Evolutionary conservation across 2,113 vertebrate genomes (phyloP).

Genomic region (Crotalus tigris): DNA sequence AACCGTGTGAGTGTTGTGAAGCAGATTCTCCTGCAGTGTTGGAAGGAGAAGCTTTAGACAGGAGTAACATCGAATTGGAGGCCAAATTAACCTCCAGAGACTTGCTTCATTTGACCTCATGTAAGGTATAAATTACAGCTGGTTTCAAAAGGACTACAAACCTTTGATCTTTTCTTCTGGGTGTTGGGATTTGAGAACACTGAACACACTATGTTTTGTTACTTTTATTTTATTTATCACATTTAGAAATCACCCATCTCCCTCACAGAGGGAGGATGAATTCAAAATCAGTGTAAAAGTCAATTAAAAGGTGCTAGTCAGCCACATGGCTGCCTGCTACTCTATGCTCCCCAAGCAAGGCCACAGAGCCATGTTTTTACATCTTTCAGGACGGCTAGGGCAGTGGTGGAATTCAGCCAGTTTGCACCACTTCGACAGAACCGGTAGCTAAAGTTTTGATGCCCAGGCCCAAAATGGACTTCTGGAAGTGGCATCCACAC

Average conservation of each 20-base stretch:
- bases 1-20: neutral
- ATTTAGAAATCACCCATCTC: neutral
- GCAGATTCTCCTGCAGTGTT: slow-evolving; percentile 3
- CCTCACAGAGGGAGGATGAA: neutral
- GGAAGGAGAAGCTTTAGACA: neutral
- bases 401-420: too few relatives aligned
- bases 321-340: neutral
- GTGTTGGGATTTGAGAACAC: neutral
- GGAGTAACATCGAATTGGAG: neutral
- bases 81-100: neutral
- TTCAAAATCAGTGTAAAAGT: neutral
- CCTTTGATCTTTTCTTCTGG: neutral
- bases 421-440: too few relatives aligned
- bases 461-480: too few relatives aligned
- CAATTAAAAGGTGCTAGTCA: neutral
- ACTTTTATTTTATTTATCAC: neutral
- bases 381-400: neutral
- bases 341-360: neutral
- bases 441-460: too few relatives aligned
- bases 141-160: neutral
- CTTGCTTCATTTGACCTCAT: neutral
- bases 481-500: too few relatives aligned
- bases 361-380: neutral
- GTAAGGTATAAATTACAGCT: neutral
- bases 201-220: neutral